Evolutionary conservation across 2,888 invertebrate species (phyloP).

Genomic region (Acronicta aceris): DNA sequence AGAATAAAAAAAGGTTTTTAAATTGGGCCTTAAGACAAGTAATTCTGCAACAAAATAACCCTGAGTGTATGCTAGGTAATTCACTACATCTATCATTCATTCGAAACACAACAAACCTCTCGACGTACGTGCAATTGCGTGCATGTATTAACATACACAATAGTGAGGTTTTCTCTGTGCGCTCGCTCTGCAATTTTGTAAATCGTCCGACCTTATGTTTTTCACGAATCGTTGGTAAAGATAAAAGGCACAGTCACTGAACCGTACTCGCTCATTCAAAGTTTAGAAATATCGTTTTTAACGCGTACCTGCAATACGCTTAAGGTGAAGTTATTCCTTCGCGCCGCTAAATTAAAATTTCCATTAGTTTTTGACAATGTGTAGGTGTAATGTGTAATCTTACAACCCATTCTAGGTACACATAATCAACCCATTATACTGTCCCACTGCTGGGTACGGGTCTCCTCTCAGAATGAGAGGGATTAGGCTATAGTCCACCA

Average conservation of each 20-base stretch:
- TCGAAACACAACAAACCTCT: constrained; percentile 30
- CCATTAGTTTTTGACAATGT: no score
- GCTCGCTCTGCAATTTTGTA: constrained; percentile 66
- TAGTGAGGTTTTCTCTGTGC: constrained; percentile 54
- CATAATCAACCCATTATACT: no score
- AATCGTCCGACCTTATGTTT: constrained; percentile 59
- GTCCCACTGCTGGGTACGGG: no score
- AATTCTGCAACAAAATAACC: constrained; percentile 12
- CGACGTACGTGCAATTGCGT: constrained; percentile 39
- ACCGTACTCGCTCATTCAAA: constrained; percentile 53
- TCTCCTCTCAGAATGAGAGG: no score
- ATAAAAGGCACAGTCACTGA: constrained; percentile 60
- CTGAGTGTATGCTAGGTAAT: constrained; percentile 21
- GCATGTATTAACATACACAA: constrained; percentile 40
- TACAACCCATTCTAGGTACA: no score
- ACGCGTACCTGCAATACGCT: constrained; percentile 27
- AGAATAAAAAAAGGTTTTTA: no score
- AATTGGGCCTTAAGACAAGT: no score
- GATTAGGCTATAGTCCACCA: no score
- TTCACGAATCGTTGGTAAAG: constrained; percentile 63
- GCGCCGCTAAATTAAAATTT: not conserved
- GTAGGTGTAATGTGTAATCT: no score
- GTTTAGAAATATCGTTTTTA: constrained; percentile 47
- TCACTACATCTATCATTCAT: constrained; percentile 23
- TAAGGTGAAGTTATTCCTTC: not conserved